Base-by-base conservation (phyloP, 2,797 vertebrate genomes). In the Paguma larvata region DNA sequence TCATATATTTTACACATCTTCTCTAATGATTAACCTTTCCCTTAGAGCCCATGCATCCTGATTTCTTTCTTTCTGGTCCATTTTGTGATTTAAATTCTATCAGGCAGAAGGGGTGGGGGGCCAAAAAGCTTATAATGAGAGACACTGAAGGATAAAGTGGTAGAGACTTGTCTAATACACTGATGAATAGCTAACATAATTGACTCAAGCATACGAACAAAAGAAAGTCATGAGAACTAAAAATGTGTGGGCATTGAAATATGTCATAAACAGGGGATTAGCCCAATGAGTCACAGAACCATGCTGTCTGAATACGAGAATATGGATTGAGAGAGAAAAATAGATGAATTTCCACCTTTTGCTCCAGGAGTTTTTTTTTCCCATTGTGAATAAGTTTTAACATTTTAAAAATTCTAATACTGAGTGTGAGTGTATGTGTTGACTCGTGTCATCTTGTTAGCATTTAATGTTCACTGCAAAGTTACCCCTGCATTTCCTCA, bases 231-330 rank as follows among this genome's bases (percentile, higher is more conserved):
- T 94, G 94, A 98, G 98, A 98, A 98, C 92, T 96, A 73, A 98
- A 98, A 97, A 97, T 96, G 94, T 98, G 98, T 98, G 98, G 98
- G 97, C 88, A 97, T 79, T 97, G 77, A 98, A 98, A 97, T 98
- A 98, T 98, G 98, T 98, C 96, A 98, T 91, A 96, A 98, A 98
- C 92, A 96, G 83, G 97, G 25, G 41, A 94, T 95, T 92, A 96
- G 51, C 63, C 56, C 38, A 89, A 27, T 91, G 88, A 97, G 78
- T 97, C 95, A 96, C 3, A 86, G 67, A 65, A 80, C 51, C 75
- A 82, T 38, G 9, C 34, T 63, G 73, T 65, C 89, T 91, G 91
- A 94, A 91, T 70, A 87, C 80, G 53, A 89, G 41, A 91, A 94
- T 53, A 95, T 41, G 41, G 34, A 78, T 77, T 7, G 34, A 90